Conservation (phyloP, 2,113 vertebrate genomes). For the Helogale parvula region DNA sequence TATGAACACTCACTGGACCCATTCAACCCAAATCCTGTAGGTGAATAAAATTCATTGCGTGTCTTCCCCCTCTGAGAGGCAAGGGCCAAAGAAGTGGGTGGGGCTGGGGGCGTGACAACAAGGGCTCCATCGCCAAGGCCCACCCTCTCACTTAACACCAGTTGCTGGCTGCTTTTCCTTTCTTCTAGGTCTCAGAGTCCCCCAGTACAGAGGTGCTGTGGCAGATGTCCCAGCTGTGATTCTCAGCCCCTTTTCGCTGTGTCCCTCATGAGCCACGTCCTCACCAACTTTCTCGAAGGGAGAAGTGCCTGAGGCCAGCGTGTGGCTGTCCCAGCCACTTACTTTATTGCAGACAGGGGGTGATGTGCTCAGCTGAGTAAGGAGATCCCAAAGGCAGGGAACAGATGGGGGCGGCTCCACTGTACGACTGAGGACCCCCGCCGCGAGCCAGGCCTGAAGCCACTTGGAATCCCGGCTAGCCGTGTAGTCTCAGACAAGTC, state of each 20-base stretch:
- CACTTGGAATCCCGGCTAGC: neutral
- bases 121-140: neutral
- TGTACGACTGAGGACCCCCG: neutral
- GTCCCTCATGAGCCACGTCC: neutral
- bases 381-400: neutral
- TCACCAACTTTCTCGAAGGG: neutral
- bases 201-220: neutral
- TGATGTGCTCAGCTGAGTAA: neutral
- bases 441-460: neutral
- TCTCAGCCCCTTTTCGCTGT: neutral
- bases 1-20: neutral
- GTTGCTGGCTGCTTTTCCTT: neutral
- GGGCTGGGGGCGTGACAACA: neutral
- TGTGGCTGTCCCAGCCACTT: neutral
- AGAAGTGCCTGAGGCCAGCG: neutral
- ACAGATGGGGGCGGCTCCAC: rapidly evolving
- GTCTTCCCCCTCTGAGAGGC: neutral
- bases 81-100: neutral
- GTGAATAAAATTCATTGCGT: neutral
- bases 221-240: neutral
- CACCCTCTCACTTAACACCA: neutral
- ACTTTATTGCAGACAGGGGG: neutral
- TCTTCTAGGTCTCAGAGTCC: neutral
- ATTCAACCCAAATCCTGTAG: neutral
- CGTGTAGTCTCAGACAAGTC: neutral